Evolutionary conservation across 2,797 vertebrate genomes (phyloP), one percentile per base, ranked within the genome.

Genomic region (Amblyraja radiata): DNA sequence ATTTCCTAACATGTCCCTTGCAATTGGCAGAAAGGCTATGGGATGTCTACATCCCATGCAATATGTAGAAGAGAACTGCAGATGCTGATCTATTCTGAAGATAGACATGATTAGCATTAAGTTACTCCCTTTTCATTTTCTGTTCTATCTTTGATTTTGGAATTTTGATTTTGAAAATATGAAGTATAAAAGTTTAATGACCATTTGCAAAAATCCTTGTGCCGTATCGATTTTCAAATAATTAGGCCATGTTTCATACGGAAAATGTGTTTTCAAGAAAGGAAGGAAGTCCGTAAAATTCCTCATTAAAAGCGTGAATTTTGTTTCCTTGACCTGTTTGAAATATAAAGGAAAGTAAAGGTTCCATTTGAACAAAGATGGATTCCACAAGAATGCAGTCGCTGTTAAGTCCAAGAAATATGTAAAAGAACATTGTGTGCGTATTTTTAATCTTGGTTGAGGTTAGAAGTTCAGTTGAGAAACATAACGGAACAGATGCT

Each of bases 401-500:
- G 65, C 16, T 36, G 9, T 68, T 32, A 88, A 4, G 1, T 32
- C n/a, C 16, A 88, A 10, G n/a, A 68, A 88, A 68, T 88, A 68
- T 68, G 65, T 68, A 21, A 36, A 88, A 88, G 77, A 78, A 36
- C 77, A 78, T 78, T 1, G 36, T 68, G 63, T 88, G 84, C 18
- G 61, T 36, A 36, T 68, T 36, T 18, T 2, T 68, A 36, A 88
- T 88, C 84, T 68, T 14, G n/a, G n/a, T 68, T 21, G n/a, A 88
- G 16, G 61, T 68, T 88, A 21, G 61, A 88, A 88, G 84, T 68
- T 68, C 61, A 88, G 8, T 68, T 88, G 84, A 88, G 18, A 88
- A 88, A 68, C 84, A 88, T 88, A 88, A 88, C n/a, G 32, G 63
- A 68, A 63, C 63, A 63, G 84, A 88, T 68, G n/a, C 63, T 73